Evolutionary conservation across 2,888 invertebrate genomes (phyloP).

Genomic region (Sepiola atlantica): DNA sequence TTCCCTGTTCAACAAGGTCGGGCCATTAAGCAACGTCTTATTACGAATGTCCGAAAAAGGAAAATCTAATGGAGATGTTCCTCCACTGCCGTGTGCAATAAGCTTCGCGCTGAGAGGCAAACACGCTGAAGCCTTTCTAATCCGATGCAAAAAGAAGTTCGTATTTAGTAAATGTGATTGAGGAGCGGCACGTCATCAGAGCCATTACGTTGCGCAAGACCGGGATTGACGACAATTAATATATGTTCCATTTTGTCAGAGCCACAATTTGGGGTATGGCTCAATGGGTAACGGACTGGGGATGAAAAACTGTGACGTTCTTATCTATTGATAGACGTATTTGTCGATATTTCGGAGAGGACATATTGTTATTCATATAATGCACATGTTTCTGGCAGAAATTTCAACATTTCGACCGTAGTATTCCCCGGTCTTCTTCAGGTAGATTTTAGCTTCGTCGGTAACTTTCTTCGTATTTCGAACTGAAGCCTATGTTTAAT

Average conservation of each 20-base stretch:
- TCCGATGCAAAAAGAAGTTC: neutral
- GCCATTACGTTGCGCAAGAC: neutral
- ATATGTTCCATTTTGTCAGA: conserved; percentile 32
- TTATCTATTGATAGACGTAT: neutral
- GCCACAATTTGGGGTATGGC: neutral
- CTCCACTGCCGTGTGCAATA: neutral
- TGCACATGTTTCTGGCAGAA: no score
- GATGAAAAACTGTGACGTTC: neutral
- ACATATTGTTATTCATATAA: no score
- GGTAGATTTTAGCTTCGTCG: no score
- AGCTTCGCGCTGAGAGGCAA: neutral
- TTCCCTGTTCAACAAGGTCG: neutral
- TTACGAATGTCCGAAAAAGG: conserved; percentile 12
- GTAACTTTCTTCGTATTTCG: no score
- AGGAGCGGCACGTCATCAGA: neutral
- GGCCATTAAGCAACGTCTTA: conserved; percentile 9
- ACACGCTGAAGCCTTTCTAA: conserved; percentile 24
- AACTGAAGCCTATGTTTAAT: no score
- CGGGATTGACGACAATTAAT: neutral
- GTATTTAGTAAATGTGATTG: neutral
- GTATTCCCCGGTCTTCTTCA: no score
- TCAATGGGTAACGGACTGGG: neutral
- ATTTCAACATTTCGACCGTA: no score
- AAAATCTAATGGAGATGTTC: neutral
- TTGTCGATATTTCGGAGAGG: no score